Conservation (phyloP, 2,113 vertebrate genomes). For the Orthonyx spaldingii region DNA sequence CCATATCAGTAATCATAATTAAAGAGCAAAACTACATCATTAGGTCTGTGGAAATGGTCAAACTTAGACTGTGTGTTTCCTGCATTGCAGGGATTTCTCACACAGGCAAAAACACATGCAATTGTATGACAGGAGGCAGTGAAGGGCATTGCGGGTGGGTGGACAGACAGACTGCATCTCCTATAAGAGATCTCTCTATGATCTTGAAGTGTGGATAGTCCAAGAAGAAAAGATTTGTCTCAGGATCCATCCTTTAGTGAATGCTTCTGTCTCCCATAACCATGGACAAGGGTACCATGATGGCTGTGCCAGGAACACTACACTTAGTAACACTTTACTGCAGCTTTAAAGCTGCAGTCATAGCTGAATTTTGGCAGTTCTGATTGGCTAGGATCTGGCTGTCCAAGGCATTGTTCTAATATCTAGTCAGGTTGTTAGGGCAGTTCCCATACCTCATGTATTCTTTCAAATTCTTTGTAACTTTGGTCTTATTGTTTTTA, state of each 20-base stretch:
- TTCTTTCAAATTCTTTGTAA: not conserved
- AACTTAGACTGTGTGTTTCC: not conserved
- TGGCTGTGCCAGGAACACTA: not conserved
- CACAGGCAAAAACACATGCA: not conserved
- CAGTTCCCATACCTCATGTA: not conserved
- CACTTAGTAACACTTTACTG: not conserved
- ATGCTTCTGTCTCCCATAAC: not conserved
- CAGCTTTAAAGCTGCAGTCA: not conserved
- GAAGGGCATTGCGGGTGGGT: accelerated
- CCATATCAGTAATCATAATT: not conserved
- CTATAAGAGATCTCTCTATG: not conserved
- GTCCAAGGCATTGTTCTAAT: not conserved
- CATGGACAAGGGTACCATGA: accelerated
- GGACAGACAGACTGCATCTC: not conserved
- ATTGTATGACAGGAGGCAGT: not conserved
- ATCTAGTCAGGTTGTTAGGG: not conserved
- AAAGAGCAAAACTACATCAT: not conserved
- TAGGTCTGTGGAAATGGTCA: not conserved
- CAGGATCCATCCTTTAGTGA: not conserved
- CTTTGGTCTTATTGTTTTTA: not conserved
- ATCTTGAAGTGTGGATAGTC: not conserved
- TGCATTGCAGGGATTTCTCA: not conserved
- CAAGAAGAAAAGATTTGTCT: not conserved
- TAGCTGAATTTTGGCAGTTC: not conserved
- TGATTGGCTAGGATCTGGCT: not conserved